phyloP scores from a whole-genome alignment of 1,140 invertebrate genomes.

The Heliconius congener region DNA sequence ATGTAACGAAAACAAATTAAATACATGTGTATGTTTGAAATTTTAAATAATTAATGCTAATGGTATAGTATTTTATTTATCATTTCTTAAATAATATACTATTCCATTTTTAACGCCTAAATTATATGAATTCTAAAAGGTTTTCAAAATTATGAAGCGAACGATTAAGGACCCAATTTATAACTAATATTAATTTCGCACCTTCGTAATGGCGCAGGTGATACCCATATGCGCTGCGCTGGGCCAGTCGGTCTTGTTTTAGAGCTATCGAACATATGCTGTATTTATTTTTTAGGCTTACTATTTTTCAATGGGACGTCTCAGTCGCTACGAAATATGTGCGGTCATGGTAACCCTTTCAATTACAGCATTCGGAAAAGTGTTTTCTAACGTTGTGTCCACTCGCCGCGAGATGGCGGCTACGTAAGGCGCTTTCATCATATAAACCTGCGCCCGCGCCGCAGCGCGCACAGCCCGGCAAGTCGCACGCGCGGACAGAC shows the following conservation, averaged over 20 bases:
- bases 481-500: constrained; percentile 55
- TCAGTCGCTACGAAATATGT: constrained; percentile 33
- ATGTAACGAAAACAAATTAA: neutral
- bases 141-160: constrained; percentile 19
- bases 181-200: constrained; percentile 36
- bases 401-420: constrained; percentile 69
- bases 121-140: constrained; percentile 9
- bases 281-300: constrained; percentile 27
- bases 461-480: constrained; percentile 62
- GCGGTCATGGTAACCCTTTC: constrained; percentile 17
- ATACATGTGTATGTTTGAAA: neutral
- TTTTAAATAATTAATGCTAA: neutral
- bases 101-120: neutral
- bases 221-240: constrained; percentile 31
- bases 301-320: constrained; percentile 16
- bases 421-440: constrained; percentile 56
- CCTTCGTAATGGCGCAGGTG: constrained; percentile 41
- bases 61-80: too few relatives aligned
- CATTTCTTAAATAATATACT: neutral
- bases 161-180: constrained; percentile 30
- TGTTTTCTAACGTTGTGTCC: constrained; percentile 53
- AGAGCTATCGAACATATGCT: constrained; percentile 23
- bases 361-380: constrained; percentile 54
- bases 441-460: constrained; percentile 62
- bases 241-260: constrained; percentile 37